Evolutionary conservation across 2,113 vertebrate species (phyloP).

Genomic region (Saccopteryx bilineata): DNA sequence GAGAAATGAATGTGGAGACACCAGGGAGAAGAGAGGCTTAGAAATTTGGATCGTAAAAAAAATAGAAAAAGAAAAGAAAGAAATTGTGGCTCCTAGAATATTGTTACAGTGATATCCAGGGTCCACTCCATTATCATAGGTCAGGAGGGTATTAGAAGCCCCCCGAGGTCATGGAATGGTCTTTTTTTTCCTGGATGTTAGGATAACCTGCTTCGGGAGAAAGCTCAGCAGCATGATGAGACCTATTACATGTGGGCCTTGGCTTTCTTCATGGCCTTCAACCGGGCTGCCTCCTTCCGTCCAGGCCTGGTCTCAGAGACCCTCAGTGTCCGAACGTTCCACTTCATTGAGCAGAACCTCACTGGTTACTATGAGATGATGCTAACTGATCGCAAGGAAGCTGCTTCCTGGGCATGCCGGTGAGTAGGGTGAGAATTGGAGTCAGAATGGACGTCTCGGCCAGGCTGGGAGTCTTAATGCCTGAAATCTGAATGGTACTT

Average conservation of each 20-base stretch:
- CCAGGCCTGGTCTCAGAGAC: conserved; percentile 97
- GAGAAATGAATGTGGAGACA: neutral
- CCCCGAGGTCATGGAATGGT: neutral
- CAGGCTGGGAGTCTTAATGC: neutral
- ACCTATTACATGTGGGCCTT: conserved; percentile 97
- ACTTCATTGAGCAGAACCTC: conserved; percentile 97
- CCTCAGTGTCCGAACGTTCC: conserved; percentile 93
- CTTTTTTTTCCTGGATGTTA: conserved; percentile 69
- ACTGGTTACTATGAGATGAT: conserved; percentile 98
- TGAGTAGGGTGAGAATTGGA: conserved; percentile 68
- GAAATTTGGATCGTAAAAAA: neutral
- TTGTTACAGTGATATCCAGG: neutral
- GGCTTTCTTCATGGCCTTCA: conserved; percentile 98
- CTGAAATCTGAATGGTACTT: neutral
- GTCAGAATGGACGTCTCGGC: neutral
- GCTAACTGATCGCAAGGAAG: conserved; percentile 95
- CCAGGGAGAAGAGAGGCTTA: neutral
- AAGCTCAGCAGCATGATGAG: conserved; percentile 95
- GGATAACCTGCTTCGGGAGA: conserved; percentile 95
- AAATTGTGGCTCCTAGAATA: neutral
- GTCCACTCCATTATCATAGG: fast-evolving
- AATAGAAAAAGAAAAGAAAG: no score
- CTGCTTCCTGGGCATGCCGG: conserved; percentile 95
- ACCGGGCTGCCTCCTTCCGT: conserved; percentile 92
- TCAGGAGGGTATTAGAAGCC: neutral